Evolutionary conservation across 2,113 vertebrate species (phyloP).

Genomic region (Limanda limanda): DNA sequence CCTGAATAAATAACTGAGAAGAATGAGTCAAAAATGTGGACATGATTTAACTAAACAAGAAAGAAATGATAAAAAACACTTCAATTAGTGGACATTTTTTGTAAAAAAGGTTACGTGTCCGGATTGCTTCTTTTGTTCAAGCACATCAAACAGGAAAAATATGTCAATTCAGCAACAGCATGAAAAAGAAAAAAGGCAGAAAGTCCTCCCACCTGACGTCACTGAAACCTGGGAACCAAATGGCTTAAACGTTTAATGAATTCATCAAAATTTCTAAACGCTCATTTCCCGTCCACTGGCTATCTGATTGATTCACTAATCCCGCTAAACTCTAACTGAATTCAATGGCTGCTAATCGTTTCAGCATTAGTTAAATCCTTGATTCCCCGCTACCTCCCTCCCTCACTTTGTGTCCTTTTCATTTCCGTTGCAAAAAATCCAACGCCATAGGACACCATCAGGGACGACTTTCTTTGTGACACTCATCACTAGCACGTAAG

Average conservation of each 20-base stretch:
- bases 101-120: too few relatives aligned
- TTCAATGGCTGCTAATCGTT: constrained; percentile 38
- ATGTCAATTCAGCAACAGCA: not conserved
- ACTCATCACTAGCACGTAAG: constrained; percentile 73
- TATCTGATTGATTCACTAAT: constrained; percentile 36
- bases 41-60: not conserved
- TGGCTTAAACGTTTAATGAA: not conserved
- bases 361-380: not conserved
- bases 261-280: constrained; percentile 5
- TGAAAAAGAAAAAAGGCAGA: not conserved
- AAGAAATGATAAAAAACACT: too few relatives aligned
- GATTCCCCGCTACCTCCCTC: constrained; percentile 2
- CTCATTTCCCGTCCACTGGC: not conserved
- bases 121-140: too few relatives aligned
- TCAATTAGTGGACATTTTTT: too few relatives aligned
- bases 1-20: not conserved
- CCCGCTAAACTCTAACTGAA: constrained; percentile 38
- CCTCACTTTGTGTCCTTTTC: constrained; percentile 11
- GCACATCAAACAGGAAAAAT: not conserved
- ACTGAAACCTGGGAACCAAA: not conserved
- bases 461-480: constrained; percentile 67
- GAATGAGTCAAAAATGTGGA: not conserved
- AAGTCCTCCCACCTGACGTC: not conserved
- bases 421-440: constrained; percentile 23
- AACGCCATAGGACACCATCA: constrained; percentile 54